phyloP scores from a whole-genome alignment of 1,140 invertebrate species.

The Teleopsis dalmanni region DNA sequence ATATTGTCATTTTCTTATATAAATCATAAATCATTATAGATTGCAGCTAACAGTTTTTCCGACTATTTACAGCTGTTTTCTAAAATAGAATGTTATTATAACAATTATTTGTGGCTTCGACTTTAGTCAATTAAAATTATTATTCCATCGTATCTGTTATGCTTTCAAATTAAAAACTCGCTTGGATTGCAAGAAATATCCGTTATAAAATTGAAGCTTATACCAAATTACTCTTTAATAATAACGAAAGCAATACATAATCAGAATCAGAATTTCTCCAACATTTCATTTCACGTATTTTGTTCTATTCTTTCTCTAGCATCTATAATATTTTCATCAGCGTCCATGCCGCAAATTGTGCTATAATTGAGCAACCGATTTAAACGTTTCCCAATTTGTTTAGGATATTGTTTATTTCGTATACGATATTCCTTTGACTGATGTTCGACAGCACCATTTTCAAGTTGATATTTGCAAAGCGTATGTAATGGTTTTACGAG shows the following conservation, averaged over 20 bases:
- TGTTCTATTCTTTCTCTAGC: background rate
- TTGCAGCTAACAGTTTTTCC: too few species aligned
- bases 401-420: slow-evolving; percentile 77
- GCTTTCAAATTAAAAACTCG: too few species aligned
- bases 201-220: background rate
- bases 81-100: too few species aligned
- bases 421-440: slow-evolving; percentile 86
- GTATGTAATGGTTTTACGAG: slow-evolving; percentile 72
- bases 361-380: slow-evolving; percentile 50
- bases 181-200: too few species aligned
- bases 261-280: too few species aligned
- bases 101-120: too few species aligned
- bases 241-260: background rate
- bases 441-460: slow-evolving; percentile 85
- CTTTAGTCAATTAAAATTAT: too few species aligned
- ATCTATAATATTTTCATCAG: background rate
- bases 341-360: slow-evolving; percentile 10
- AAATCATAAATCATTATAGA: too few species aligned
- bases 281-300: slow-evolving; percentile 1
- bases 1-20: too few species aligned
- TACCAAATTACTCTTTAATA: background rate
- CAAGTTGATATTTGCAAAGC: slow-evolving; percentile 76
- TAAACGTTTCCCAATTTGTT: slow-evolving; percentile 70
- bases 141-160: too few species aligned
- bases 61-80: too few species aligned